Evolutionary conservation across 2,797 vertebrate species (phyloP), one percentile per base, ranked within the genome.

Genomic region (Phoebastria nigripes): DNA sequence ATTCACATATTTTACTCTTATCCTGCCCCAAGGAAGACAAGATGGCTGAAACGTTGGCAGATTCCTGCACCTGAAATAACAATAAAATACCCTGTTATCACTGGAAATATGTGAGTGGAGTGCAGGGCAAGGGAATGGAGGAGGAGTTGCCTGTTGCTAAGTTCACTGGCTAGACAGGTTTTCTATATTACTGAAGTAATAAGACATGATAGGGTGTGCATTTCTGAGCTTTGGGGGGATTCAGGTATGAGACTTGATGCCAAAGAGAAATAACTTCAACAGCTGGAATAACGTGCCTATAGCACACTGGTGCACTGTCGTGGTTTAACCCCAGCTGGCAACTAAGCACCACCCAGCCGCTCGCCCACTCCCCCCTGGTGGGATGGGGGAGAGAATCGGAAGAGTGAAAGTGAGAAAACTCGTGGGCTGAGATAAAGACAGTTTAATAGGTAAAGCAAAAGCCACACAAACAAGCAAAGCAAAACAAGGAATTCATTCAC

Each of bases 11-110:
- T 97, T 97, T 93, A 65, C 49, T 96, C 90, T 84, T 92, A 69
- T 51, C 52, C 66, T 86, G 92, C 92, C 91, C 91, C 14, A 77
- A 90, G 84, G 74, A 97, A 96, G 79, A 87, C 80, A 94, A 96
- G 92, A 93, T 95, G 95, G 83, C 84, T 94, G 93, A 95, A 97
- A 90, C n/a, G 63, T 9, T 54, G 35, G 84, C 92, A 94, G 83
- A 81, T 94, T 94, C 67, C 56, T 96, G 86, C 77, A 71, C 74
- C 89, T 97, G 85, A 87, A 92, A 93, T 92, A 87, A 84, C 82
- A 96, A 89, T 95, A 97, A 97, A 97, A 95, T 96, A 56, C 58
- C 85, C 94, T 87, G 85, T 92, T 97, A 93, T 94, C 93, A 73
- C 93, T 66, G 73, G 49, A 66, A 90, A 46, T 15, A 37, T 5